Conservation (phyloP, 2,797 vertebrate genomes). For the Crocodylus rhombifer region DNA sequence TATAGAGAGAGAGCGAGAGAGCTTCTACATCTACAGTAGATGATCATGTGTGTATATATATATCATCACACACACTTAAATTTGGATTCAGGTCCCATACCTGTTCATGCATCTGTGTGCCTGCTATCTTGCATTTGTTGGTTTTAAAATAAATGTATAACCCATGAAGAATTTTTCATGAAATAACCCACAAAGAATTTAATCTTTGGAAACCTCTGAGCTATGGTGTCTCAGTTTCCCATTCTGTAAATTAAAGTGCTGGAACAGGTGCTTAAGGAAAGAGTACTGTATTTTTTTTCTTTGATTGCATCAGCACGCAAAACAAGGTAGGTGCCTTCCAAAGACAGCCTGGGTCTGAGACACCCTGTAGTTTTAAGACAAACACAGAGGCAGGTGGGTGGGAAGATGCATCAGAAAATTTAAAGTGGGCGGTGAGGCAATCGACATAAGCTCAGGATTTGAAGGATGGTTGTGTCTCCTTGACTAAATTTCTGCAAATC, state of each 20-base stretch:
- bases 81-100: conserved; percentile 12
- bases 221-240: background rate
- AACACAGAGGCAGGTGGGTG: background rate
- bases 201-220: background rate
- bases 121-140: background rate
- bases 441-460: background rate
- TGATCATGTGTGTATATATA: too few relatives aligned
- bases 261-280: background rate
- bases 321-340: background rate
- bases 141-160: conserved; percentile 21
- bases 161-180: background rate
- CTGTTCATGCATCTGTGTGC: background rate
- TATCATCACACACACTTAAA: background rate
- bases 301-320: background rate
- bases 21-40: too few relatives aligned
- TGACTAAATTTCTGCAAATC: background rate
- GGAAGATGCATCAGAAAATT: background rate
- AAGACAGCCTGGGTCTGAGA: background rate
- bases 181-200: background rate
- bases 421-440: background rate
- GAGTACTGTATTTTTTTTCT: background rate
- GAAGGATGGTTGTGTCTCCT: background rate
- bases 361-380: background rate
- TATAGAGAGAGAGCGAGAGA: background rate
- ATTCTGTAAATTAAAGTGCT: background rate